Base-by-base conservation (phyloP, 1,140 invertebrate species). In the Hycleus cichorii region DNA sequence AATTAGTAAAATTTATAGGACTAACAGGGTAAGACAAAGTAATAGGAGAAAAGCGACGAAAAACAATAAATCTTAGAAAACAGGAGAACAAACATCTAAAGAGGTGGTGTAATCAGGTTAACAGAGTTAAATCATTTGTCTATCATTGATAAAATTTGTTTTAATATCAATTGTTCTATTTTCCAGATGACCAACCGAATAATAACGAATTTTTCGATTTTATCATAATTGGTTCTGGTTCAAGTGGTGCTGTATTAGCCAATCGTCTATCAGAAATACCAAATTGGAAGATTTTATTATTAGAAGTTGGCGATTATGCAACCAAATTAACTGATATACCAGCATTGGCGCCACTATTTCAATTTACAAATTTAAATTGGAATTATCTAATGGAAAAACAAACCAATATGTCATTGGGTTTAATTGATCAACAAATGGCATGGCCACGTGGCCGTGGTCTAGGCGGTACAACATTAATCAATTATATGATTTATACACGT, bases 401-500 rank as follows among this genome's bases (percentile, higher is more conserved):
- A 64, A 62, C 77, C 5, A 61, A 57, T 18, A 57, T 59, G n/a
- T 66, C 63, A 47, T 58, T 57, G 50, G 67, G 67, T 47, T 79
- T 83, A 77, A 65, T 72, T 11, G 74, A 77, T 25, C 72, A 75
- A 27, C 69, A 73, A 39, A 84, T 83, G 64, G 78, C 75, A 39
- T 80, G 82, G 78, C 83, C 84, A 0, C 71, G 81, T 49, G 84
- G 85, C 1, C 81, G 78, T 62, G 82, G 78, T 0, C 66, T 89
- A 2, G 91, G 91, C 1, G 91, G 91, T 1, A 81, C 84, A 1
- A 89, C 86, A 11, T 82, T 88, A 6, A 82, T 94, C 26, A 94
- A 95, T 70, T 91, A 87, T 55, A 93, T 95, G 90, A 85, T 93
- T n/a, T 93, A 93, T 70, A 86, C 90, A 0, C 78, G 93, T 26